Evolutionary conservation across 2,797 vertebrate species (phyloP).

Genomic region (Scarus forsteni): DNA sequence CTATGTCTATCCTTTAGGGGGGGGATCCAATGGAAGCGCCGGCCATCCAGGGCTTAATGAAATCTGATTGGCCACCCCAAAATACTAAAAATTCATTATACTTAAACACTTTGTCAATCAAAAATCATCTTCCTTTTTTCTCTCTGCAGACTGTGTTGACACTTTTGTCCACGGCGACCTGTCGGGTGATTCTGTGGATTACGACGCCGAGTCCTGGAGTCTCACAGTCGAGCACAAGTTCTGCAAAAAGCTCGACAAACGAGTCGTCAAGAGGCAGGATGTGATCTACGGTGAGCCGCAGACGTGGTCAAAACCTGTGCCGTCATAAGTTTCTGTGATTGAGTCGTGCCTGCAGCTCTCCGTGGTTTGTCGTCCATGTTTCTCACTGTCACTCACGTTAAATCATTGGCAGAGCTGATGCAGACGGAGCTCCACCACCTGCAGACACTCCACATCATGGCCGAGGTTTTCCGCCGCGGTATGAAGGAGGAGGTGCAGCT

Average conservation of each 20-base stretch:
- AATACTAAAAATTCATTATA: too few species aligned
- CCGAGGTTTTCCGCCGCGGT: conserved; percentile 94
- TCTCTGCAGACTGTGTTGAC: conserved; percentile 87
- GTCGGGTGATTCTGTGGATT: conserved; percentile 84
- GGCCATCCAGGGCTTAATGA: too few species aligned
- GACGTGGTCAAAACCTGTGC: conserved; percentile 5
- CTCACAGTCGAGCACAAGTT: conserved; percentile 90
- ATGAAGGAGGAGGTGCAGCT: conserved; percentile 95
- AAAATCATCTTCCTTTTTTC: background rate
- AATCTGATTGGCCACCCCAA: too few species aligned
- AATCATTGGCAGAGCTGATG: conserved; percentile 90
- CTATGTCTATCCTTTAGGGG: too few species aligned
- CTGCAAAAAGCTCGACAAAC: conserved; percentile 91
- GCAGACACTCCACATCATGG: conserved; percentile 95
- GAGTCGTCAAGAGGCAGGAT: conserved; percentile 93
- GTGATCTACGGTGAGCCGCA: conserved; percentile 93
- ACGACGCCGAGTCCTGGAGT: conserved; percentile 96
- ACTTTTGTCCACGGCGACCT: conserved; percentile 86
- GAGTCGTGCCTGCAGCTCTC: background rate
- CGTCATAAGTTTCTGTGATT: background rate
- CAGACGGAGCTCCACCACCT: conserved; percentile 97
- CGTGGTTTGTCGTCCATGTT: background rate
- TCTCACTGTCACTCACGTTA: background rate
- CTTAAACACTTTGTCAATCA: too few species aligned
- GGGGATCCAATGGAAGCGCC: too few species aligned